A percentile compares a stretch with the other conserved stretches of the same genome.
Conservation (phyloP, 2,113 vertebrate species). For the Caretta caretta region DNA sequence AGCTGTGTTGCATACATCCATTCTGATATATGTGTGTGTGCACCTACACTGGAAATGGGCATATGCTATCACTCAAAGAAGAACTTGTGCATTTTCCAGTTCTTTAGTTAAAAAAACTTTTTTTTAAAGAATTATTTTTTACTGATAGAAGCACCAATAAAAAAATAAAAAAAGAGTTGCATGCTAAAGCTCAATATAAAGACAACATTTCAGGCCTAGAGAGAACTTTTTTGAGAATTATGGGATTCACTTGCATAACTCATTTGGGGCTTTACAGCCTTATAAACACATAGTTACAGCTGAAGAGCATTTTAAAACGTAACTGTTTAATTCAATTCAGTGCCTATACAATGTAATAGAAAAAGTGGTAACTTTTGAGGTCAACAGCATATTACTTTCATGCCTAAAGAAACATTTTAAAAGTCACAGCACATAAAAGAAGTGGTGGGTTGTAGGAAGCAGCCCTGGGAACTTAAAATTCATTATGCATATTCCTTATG, state of each 20-base stretch:
- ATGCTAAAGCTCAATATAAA: neutral
- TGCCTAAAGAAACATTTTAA: neutral
- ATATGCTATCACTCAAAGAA: neutral
- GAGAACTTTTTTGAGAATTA: too few relatives aligned
- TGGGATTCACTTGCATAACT: too few relatives aligned
- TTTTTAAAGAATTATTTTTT: neutral
- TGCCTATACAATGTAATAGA: neutral
- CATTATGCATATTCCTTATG: neutral
- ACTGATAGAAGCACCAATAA: neutral
- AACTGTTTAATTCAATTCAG: neutral
- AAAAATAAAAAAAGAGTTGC: neutral
- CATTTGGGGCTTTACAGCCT: too few relatives aligned
- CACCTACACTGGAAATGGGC: neutral
- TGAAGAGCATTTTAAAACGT: neutral
- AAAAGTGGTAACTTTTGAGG: neutral
- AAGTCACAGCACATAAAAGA: neutral
- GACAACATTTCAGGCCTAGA: too few relatives aligned
- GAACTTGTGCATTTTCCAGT: neutral
- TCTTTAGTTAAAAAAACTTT: neutral
- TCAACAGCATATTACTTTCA: neutral
- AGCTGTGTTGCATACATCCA: neutral
- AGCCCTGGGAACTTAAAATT: neutral
- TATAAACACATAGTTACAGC: too few relatives aligned
- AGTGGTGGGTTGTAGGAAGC: neutral
- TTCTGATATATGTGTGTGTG: neutral